Conservation (phyloP, 2,888 invertebrate genomes). For the Romanomermis culicivorax region DNA sequence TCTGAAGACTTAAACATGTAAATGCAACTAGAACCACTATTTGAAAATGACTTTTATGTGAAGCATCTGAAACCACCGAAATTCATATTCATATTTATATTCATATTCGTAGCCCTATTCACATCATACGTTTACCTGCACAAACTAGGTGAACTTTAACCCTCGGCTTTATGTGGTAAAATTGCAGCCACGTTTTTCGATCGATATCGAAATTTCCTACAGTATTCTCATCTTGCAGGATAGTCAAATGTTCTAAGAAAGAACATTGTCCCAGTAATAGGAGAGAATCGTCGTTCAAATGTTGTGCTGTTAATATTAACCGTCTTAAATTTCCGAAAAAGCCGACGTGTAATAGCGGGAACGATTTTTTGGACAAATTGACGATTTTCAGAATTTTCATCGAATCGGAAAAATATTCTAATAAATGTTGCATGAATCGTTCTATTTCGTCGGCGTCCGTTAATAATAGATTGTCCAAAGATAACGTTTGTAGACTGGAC, state of each 20-base stretch:
- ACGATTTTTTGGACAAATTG: slow-evolving; percentile 48
- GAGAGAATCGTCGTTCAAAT: slow-evolving; percentile 35
- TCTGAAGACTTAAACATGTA: too few relatives aligned
- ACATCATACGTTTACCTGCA: too few relatives aligned
- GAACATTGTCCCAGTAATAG: slow-evolving; percentile 15
- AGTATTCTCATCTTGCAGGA: slow-evolving; percentile 44
- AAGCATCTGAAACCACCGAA: too few relatives aligned
- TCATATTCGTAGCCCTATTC: too few relatives aligned
- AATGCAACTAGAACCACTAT: too few relatives aligned
- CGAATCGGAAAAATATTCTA: slow-evolving; percentile 39
- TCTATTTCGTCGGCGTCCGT: slow-evolving; percentile 47
- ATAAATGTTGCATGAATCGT: slow-evolving; percentile 48
- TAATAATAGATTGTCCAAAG: slow-evolving; percentile 50
- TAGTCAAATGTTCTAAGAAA: slow-evolving; percentile 44
- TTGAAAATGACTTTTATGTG: too few relatives aligned
- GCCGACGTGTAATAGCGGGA: slow-evolving; percentile 49
- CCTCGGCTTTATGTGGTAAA: too few relatives aligned
- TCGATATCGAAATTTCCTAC: slow-evolving; percentile 22
- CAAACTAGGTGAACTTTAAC: too few relatives aligned
- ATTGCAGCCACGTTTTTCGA: slow-evolving; percentile 35
- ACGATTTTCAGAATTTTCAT: slow-evolving; percentile 45
- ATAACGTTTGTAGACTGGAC: slow-evolving; percentile 41
- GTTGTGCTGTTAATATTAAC: slow-evolving; percentile 37
- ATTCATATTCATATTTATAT: too few relatives aligned
- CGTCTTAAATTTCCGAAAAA: slow-evolving; percentile 51